phyloP scores from a whole-genome alignment of 2,888 invertebrate species.

The Sipha maydis region DNA sequence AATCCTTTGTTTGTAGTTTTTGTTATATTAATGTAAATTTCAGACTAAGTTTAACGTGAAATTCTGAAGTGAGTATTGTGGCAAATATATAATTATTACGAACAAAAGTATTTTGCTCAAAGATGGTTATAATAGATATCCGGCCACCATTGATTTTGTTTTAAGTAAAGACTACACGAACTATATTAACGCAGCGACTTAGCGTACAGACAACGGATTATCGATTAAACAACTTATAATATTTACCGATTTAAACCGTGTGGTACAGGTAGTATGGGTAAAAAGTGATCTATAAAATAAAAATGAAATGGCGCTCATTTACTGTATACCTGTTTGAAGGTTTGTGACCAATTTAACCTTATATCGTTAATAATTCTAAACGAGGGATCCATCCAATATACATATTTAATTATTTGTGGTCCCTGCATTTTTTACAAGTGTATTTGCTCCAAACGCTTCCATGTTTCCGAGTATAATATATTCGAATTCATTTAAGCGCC shows the following conservation, averaged over 20 bases:
- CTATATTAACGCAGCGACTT: too few species aligned
- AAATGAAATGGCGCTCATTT: neutral
- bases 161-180: too few species aligned
- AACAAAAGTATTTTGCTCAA: neutral
- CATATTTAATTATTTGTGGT: conserved; percentile 17
- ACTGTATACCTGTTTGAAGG: too few species aligned
- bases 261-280: too few species aligned
- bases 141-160: too few species aligned
- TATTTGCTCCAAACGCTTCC: neutral
- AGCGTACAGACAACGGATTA: too few species aligned
- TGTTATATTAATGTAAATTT: neutral
- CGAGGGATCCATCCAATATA: neutral
- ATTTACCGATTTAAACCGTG: too few species aligned
- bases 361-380: neutral
- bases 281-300: neutral
- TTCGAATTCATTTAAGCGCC: neutral
- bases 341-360: neutral
- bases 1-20: neutral
- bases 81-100: neutral
- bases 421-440: neutral
- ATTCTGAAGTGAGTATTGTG: neutral
- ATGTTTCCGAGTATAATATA: neutral
- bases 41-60: neutral
- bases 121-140: neutral
- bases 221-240: too few species aligned